phyloP scores from a whole-genome alignment of 2,888 invertebrate species.

The Muschampia plurimacula region DNA sequence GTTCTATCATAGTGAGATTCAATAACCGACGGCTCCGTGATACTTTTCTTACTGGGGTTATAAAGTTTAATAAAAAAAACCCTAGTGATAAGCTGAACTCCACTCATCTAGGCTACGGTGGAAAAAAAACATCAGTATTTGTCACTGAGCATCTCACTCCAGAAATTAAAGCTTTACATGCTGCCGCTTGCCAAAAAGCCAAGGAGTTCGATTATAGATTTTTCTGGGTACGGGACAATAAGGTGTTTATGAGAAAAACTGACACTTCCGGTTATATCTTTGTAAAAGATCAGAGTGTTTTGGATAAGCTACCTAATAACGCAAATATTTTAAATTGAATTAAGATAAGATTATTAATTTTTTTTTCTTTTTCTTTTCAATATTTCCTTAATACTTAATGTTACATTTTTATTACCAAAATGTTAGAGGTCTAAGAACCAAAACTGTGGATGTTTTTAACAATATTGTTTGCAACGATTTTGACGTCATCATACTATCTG shows the following conservation, averaged over 20 bases:
- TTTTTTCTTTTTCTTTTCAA: background rate
- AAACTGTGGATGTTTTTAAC: background rate
- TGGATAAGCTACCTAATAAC: background rate
- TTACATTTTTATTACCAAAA: background rate
- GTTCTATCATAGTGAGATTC: conserved; percentile 3
- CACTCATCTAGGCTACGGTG: background rate
- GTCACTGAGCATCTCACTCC: background rate
- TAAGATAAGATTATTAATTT: too few species aligned
- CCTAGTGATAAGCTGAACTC: background rate
- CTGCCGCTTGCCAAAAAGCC: background rate
- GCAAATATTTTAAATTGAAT: too few species aligned
- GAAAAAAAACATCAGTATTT: background rate
- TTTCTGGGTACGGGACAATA: background rate
- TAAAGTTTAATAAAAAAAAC: background rate
- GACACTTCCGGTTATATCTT: background rate
- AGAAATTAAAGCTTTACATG: background rate
- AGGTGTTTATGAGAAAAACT: background rate
- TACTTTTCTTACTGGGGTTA: background rate
- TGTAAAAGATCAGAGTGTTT: background rate
- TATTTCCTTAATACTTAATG: background rate
- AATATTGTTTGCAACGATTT: background rate
- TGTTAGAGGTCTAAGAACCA: background rate
- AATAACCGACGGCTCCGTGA: background rate
- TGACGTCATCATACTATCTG: background rate
- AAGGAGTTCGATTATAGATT: background rate